Evolutionary conservation across 2,113 vertebrate species (phyloP).

Genomic region (Furnarius figulus): DNA sequence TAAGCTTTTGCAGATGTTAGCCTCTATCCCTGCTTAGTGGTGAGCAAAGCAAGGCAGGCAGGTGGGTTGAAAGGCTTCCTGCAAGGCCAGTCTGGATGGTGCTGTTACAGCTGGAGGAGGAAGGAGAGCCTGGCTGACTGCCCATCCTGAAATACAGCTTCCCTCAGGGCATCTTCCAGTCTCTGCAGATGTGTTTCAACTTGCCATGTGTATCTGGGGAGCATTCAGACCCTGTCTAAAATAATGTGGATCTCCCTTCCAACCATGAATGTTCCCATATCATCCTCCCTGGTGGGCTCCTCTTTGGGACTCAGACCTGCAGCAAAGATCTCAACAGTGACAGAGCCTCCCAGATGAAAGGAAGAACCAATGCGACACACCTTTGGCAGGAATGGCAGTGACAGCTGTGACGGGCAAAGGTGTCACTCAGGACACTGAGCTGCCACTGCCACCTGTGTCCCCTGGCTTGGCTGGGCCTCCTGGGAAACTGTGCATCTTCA

Average conservation of each 20-base stretch:
- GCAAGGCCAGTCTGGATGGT: background rate
- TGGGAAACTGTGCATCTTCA: background rate
- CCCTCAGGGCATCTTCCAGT: background rate
- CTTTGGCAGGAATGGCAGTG: background rate
- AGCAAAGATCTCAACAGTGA: background rate
- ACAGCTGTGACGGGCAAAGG: background rate
- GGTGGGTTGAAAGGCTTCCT: background rate
- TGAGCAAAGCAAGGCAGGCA: background rate
- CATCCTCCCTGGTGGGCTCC: background rate
- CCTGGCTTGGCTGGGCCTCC: background rate
- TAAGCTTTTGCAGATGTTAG: background rate
- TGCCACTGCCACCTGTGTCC: slow-evolving; percentile 26
- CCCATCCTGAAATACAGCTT: background rate
- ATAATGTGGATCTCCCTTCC: background rate
- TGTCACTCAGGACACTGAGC: background rate
- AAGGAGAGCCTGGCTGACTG: background rate
- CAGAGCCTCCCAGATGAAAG: background rate
- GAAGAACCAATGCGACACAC: accelerated
- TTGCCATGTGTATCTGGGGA: background rate
- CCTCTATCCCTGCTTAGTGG: background rate
- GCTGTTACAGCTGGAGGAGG: background rate
- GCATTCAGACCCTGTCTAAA: background rate
- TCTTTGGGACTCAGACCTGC: background rate
- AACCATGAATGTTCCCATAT: accelerated
- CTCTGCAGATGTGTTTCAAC: background rate